Evolutionary conservation across 92 coral and sea anemone genomes (phyloP).

Genomic region (Zoanthus gigantus): DNA sequence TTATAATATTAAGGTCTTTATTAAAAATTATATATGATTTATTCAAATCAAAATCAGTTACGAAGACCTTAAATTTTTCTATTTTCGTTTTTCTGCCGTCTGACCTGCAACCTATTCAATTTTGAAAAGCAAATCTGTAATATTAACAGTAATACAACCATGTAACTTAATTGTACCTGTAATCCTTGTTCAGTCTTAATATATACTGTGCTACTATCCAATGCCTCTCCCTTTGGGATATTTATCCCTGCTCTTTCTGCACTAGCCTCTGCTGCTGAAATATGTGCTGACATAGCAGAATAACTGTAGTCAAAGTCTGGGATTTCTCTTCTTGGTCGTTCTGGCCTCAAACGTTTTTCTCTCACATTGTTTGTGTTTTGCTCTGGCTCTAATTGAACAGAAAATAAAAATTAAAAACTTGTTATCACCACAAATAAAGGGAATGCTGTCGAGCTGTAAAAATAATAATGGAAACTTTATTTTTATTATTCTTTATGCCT

Average conservation of each 20-base stretch:
- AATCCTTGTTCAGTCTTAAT: constrained; percentile 30
- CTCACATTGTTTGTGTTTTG: constrained; percentile 54
- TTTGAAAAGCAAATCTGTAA: too few relatives aligned
- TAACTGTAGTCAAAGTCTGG: constrained; percentile 95
- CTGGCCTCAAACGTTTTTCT: constrained; percentile 90
- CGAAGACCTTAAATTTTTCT: too few relatives aligned
- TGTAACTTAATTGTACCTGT: neutral
- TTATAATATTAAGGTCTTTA: too few relatives aligned
- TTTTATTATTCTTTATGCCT: too few relatives aligned
- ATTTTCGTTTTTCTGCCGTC: too few relatives aligned
- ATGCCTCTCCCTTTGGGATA: constrained; percentile 21
- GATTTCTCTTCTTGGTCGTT: constrained; percentile 89
- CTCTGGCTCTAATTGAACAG: constrained; percentile 43
- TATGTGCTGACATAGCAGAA: constrained; percentile 53
- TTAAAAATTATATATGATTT: too few relatives aligned
- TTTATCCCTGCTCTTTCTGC: constrained; percentile 49
- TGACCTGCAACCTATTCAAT: too few relatives aligned
- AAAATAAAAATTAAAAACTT: neutral
- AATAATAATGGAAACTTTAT: too few relatives aligned
- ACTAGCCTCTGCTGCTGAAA: constrained; percentile 27
- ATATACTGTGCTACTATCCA: constrained; percentile 35
- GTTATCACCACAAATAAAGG: too few relatives aligned
- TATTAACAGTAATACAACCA: too few relatives aligned
- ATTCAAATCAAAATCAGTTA: too few relatives aligned
- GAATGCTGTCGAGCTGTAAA: too few relatives aligned